Percentiles rank a stretch among this genome's conserved stretches.
These are phyloP conservation scores for Rhagoletis pomonella DNA, from an alignment of 1,140 invertebrate genomes.

Conservation along the genomic window DNA sequence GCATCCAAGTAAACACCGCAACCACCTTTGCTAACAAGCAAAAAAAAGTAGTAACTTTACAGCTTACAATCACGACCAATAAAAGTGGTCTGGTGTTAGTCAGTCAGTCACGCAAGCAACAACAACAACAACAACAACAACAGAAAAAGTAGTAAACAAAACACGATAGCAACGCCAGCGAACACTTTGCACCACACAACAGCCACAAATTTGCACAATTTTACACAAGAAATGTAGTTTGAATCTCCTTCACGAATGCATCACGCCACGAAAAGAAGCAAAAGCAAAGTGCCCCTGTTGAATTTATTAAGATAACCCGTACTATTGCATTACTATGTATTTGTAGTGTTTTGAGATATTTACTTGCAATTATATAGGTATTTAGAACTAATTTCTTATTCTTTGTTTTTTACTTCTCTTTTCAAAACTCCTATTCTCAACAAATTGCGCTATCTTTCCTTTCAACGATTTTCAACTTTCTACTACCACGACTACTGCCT, in stretches of 20 bases:
- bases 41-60: background rate
- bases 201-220: background rate
- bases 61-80: background rate
- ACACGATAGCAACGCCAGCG: background rate
- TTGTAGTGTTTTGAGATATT: background rate
- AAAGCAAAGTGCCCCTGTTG: background rate
- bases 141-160: background rate
- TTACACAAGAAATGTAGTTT: too few relatives aligned
- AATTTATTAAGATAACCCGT: background rate
- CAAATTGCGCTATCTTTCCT: conserved; percentile 33
- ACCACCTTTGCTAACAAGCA: too few relatives aligned
- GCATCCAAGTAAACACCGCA: too few relatives aligned
- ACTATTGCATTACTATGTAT: too few relatives aligned
- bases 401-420: conserved; percentile 15
- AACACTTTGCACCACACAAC: background rate
- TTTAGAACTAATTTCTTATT: conserved; percentile 20
- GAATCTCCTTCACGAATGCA: too few relatives aligned
- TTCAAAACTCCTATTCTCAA: conserved; percentile 22
- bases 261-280: background rate
- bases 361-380: background rate
- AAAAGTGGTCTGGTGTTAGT: conserved; percentile 43
- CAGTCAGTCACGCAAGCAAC: background rate
- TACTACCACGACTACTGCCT: background rate
- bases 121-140: background rate
- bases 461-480: conserved; percentile 34